These are phyloP conservation scores for Portevinia maculata DNA, from an alignment of 2,888 invertebrate species.

Conservation along the genomic window DNA sequence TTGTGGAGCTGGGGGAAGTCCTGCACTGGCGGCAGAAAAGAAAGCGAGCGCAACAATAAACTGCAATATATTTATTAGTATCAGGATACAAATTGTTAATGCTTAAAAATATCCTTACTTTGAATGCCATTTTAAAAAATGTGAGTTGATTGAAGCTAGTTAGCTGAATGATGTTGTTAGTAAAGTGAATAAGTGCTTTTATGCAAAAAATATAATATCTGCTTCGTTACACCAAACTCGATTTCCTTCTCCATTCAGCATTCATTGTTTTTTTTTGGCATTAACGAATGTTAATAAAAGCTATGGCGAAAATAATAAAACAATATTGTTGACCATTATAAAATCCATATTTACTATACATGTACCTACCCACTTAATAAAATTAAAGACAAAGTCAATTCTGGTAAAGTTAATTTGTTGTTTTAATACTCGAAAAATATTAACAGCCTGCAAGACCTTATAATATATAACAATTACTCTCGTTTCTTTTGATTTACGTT, in stretches of 20 bases:
- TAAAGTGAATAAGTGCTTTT: conserved; percentile 3
- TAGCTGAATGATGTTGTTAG: conserved; percentile 33
- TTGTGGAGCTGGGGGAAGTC: conserved; percentile 57
- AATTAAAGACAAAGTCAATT: too few species aligned
- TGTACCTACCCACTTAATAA: too few species aligned
- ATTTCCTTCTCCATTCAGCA: neutral
- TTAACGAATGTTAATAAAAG: too few species aligned
- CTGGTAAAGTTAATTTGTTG: too few species aligned
- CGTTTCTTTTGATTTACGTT: too few species aligned
- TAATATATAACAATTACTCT: too few species aligned
- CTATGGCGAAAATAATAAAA: too few species aligned
- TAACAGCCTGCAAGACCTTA: too few species aligned
- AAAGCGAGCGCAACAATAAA: conserved; percentile 77
- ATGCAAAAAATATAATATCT: neutral
- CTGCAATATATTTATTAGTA: conserved; percentile 47
- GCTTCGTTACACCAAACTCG: neutral
- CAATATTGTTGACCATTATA: too few species aligned
- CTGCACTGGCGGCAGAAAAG: conserved; percentile 77
- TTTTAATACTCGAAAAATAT: too few species aligned
- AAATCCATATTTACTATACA: too few species aligned
- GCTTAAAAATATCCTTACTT: conserved; percentile 72
- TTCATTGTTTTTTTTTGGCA: too few species aligned
- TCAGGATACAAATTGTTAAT: neutral
- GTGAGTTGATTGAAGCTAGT: neutral
- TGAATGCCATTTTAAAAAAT: conserved; percentile 77